Conservation (phyloP, 1,140 invertebrate genomes). For the Leptinotarsa texana region DNA sequence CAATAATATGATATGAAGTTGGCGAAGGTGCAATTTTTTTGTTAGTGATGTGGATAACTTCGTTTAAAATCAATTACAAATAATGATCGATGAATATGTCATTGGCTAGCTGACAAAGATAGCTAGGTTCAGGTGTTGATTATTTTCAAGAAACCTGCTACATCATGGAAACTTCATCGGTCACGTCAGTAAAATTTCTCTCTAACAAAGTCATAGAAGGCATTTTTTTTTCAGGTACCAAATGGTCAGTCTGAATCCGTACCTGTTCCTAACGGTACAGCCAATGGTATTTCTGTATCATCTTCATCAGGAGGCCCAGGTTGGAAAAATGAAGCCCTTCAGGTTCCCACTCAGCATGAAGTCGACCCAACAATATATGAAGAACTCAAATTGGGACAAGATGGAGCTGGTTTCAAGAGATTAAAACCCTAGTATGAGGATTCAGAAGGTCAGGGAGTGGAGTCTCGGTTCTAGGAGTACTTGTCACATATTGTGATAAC, state of each 20-base stretch:
- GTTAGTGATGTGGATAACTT: too few species aligned
- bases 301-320: conserved; percentile 53
- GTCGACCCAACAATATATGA: conserved; percentile 76
- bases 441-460: conserved; percentile 29
- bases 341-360: conserved; percentile 59
- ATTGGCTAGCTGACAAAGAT: too few species aligned
- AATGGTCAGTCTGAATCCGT: conserved; percentile 42
- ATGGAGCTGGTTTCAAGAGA: conserved; percentile 77
- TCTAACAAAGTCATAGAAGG: neutral
- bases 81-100: too few species aligned
- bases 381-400: conserved; percentile 76
- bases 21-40: too few species aligned
- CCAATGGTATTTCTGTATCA: conserved; percentile 52
- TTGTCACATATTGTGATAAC: conserved; percentile 35
- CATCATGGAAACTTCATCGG: too few species aligned
- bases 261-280: conserved; percentile 47
- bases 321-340: conserved; percentile 56
- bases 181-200: too few species aligned
- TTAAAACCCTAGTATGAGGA: conserved; percentile 60
- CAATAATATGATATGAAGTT: too few species aligned
- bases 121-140: neutral
- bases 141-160: neutral
- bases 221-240: conserved; percentile 38
- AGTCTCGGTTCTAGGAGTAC: conserved; percentile 45
- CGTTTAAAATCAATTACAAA: too few species aligned